These are phyloP conservation scores for Microtus oregoni DNA, from an alignment of 2,113 vertebrate species.

Conservation along the genomic window DNA sequence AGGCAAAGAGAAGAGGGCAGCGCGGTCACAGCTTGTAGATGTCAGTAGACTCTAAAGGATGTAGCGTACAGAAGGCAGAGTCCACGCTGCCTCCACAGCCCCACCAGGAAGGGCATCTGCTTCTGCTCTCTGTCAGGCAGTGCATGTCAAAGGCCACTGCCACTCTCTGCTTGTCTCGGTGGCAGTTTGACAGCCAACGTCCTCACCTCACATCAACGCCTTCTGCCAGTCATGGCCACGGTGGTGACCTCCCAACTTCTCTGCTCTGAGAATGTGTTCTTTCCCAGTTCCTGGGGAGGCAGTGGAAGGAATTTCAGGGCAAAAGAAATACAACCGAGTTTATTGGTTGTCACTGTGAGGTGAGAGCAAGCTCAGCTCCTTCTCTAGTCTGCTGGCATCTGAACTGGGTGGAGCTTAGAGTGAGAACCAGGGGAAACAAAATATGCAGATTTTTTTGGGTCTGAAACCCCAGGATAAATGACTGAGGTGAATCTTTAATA, in stretches of 20 bases:
- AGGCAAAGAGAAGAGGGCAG: background rate
- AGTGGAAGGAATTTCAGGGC: background rate
- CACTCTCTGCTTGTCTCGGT: background rate
- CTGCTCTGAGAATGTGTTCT: constrained; percentile 51
- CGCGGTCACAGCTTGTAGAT: constrained; percentile 64
- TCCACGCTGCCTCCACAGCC: background rate
- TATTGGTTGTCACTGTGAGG: background rate
- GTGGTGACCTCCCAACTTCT: constrained; percentile 28
- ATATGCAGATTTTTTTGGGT: background rate
- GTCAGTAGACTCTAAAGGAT: constrained; percentile 74
- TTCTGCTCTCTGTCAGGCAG: constrained; percentile 25
- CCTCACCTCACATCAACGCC: constrained; percentile 53
- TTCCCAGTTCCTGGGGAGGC: constrained; percentile 16
- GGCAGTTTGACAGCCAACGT: constrained; percentile 65
- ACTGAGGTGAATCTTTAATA: too few relatives aligned
- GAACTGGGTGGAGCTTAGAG: background rate
- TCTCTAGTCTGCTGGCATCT: background rate
- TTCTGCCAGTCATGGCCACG: constrained; percentile 45
- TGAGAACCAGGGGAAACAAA: background rate
- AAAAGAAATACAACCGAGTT: background rate
- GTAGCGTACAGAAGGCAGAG: background rate
- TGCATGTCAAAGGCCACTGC: constrained; percentile 73
- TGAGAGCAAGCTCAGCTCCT: background rate
- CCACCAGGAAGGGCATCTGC: constrained; percentile 42
- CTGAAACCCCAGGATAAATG: background rate